Evolutionary conservation across 2,888 invertebrate species (phyloP).

Genomic region (Phymatocera aterrima): DNA sequence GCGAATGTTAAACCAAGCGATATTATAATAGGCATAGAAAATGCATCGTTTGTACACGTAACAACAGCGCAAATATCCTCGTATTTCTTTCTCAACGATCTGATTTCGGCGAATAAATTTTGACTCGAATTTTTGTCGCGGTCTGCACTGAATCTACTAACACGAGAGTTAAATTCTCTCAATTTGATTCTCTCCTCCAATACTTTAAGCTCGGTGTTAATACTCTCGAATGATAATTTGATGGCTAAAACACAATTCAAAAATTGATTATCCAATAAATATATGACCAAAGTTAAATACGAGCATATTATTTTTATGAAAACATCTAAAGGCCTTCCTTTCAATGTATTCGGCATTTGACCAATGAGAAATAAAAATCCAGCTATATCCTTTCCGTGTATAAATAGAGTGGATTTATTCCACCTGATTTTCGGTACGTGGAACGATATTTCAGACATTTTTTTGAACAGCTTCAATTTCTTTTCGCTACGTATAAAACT

Average conservation of each 20-base stretch:
- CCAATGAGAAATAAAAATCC: conserved; percentile 54
- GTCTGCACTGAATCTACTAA: too few relatives aligned
- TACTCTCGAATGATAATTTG: conserved; percentile 56
- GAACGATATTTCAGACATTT: conserved; percentile 51
- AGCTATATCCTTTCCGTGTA: conserved; percentile 58
- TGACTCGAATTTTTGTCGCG: conserved; percentile 16
- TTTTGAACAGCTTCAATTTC: conserved; percentile 54
- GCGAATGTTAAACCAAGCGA: conserved; percentile 60
- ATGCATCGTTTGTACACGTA: conserved; percentile 57
- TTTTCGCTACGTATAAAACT: conserved; percentile 50
- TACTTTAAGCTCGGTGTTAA: conserved; percentile 57
- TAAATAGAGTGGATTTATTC: conserved; percentile 49
- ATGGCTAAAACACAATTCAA: conserved; percentile 59
- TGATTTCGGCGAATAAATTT: conserved; percentile 58
- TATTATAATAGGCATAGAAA: conserved; percentile 58
- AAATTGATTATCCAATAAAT: conserved; percentile 58
- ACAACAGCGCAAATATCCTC: conserved; percentile 59
- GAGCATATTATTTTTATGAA: conserved; percentile 46
- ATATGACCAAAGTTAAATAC: conserved; percentile 54
- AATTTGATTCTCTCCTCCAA: conserved; percentile 52
- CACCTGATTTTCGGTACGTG: conserved; percentile 53
- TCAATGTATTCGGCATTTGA: conserved; percentile 51
- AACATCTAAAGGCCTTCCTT: background rate
- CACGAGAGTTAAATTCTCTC: background rate
- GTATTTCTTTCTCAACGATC: conserved; percentile 60